Base-by-base conservation (phyloP, 2,797 vertebrate species). In the Nannoperca australis region DNA sequence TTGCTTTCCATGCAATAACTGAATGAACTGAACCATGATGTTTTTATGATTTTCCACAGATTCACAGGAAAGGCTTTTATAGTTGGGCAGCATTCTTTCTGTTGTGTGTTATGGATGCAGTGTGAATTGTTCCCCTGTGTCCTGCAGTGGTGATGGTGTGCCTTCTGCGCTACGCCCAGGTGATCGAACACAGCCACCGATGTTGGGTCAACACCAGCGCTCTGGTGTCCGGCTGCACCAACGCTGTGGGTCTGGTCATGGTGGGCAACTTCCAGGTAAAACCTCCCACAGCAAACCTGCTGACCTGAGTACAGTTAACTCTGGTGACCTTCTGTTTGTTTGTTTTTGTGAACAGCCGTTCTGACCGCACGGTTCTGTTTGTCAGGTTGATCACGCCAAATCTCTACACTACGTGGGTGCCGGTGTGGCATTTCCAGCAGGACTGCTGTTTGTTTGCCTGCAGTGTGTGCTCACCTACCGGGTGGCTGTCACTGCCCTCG, bases 191-290 rank as follows among this genome's bases (percentile, higher is more conserved):
- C 88, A 96, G 95, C 85, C 96, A 96, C 66, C 91, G 93, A 56
- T 96, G 96, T 59, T 97, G 96, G 97, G 88, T 97, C 53, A 98
- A 97, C 95, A 97, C 96, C 27, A 95, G 95, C 0, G 96, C 95
- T 1, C 93, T 98, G 84, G 95, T 97, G 84, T 95, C 96, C 0
- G 97, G 97, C 85, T 97, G 96, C 89, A 96, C 95, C 87, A 98
- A 98, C 0, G 96, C 96, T 0, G 85, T 96, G 4, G 97, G 97
- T 73, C 95, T 98, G 6, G 94, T 98, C 76, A 95, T 98, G 93
- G 97, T 98, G 72, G 96, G 97, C 47, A 98, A 98, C 93, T 98
- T 98, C 87, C 97, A 98, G 96, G 97, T 98, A 73, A 88, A 56
- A 3, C 0, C 12, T 14, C 3, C 1, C 20, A 3, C 34, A 20